Percentiles rank a stretch among this genome's conserved stretches.
These are phyloP conservation scores for Zosterops japonicus DNA, from an alignment of 2,113 vertebrate species.

Conservation along the genomic window DNA sequence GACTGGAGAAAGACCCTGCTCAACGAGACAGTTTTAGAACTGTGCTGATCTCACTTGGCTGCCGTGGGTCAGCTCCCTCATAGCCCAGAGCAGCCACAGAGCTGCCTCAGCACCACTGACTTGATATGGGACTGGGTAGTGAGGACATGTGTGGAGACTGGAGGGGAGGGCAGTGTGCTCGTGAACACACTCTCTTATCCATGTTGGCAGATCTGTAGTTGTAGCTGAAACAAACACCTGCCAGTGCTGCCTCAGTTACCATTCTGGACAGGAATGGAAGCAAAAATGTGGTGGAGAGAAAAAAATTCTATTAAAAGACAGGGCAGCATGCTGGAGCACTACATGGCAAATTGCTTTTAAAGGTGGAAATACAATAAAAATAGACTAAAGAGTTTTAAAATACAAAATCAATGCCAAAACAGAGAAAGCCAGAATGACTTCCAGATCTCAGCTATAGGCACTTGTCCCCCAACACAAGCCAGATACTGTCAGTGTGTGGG, in stretches of 20 bases:
- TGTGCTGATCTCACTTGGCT: neutral
- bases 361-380: conserved; percentile 44
- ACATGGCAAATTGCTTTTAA: conserved; percentile 25
- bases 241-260: neutral
- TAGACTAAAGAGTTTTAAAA: conserved; percentile 30
- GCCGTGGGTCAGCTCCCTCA: neutral
- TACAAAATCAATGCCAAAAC: conserved; percentile 44
- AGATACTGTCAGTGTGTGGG: conserved; percentile 50
- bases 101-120: neutral
- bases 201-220: neutral
- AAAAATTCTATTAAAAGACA: conserved; percentile 4
- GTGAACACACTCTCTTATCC: neutral
- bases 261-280: neutral
- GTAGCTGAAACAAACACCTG: neutral
- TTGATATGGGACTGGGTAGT: neutral
- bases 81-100: neutral
- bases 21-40: neutral
- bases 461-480: conserved; percentile 58
- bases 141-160: neutral
- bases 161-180: neutral
- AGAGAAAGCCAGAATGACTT: conserved; percentile 52
- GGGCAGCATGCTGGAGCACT: neutral
- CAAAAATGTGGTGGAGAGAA: neutral
- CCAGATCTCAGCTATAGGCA: conserved; percentile 40
- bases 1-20: neutral